Evolutionary conservation across 2,888 invertebrate species (phyloP).

Genomic region (Synergus umbraculus): DNA sequence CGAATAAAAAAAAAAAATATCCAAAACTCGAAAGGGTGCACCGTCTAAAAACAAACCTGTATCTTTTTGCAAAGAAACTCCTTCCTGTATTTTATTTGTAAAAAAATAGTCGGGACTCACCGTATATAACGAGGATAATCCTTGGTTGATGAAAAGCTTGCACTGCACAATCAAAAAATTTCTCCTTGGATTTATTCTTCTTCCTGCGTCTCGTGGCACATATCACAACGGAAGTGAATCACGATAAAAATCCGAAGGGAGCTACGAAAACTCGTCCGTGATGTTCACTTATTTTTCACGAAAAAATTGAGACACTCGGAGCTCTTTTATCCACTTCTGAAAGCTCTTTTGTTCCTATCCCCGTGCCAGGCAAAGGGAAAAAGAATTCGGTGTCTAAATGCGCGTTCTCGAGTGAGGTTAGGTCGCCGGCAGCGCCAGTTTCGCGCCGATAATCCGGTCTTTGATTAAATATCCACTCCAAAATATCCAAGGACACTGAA

Average conservation of each 20-base stretch:
- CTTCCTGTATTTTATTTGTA: no score
- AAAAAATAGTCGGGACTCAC: conserved; percentile 39
- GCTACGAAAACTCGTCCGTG: conserved; percentile 8
- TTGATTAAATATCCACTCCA: conserved; percentile 18
- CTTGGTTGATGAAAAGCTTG: conserved; percentile 50
- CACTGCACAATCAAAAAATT: conserved; percentile 52
- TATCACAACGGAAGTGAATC: conserved; percentile 43
- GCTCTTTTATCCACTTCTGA: not conserved
- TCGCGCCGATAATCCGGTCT: conserved; percentile 16
- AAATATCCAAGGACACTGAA: conserved; percentile 6
- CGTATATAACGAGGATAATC: conserved; percentile 58
- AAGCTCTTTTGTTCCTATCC: not conserved
- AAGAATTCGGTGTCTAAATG: conserved; percentile 25
- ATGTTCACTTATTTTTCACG: not conserved
- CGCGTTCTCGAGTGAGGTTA: conserved; percentile 33
- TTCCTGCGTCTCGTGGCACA: conserved; percentile 47
- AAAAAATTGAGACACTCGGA: not conserved
- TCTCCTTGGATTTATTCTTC: conserved; percentile 45
- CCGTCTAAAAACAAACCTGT: not conserved
- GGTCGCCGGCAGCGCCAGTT: conserved; percentile 37
- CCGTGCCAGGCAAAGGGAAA: not conserved
- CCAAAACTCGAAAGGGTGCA: not conserved
- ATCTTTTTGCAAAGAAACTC: no score
- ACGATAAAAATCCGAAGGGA: conserved; percentile 23
- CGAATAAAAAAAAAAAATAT: not conserved